These are phyloP conservation scores for Atractosteus spatula DNA, from an alignment of 2,113 vertebrate species.

Conservation along the genomic window DNA sequence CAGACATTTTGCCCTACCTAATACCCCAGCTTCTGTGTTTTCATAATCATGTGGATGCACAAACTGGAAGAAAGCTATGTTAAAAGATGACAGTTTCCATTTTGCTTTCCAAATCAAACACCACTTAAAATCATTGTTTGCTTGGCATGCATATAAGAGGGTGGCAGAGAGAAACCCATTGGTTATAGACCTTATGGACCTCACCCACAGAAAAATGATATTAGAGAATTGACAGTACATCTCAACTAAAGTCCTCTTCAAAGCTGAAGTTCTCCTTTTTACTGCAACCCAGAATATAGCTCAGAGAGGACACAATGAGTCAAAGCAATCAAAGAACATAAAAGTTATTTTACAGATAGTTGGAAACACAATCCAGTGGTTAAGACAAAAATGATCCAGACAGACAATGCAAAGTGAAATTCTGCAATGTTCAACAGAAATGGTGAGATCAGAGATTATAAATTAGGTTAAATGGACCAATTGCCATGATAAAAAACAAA, in stretches of 20 bases:
- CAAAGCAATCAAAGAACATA: not conserved
- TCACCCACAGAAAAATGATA: constrained; percentile 21
- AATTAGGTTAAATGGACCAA: constrained; percentile 1
- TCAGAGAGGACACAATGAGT: constrained; percentile 16
- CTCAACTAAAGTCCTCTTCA: not conserved
- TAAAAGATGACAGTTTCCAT: no score
- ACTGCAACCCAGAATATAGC: constrained; percentile 23
- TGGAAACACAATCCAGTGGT: constrained; percentile 1
- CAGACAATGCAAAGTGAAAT: constrained; percentile 20
- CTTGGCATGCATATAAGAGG: no score
- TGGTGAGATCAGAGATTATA: constrained; percentile 10
- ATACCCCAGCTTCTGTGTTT: no score
- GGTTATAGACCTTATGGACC: no score
- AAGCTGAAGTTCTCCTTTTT: constrained; percentile 3
- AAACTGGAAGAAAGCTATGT: no score
- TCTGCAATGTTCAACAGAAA: constrained; percentile 3
- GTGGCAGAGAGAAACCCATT: no score
- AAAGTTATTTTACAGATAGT: constrained; percentile 8
- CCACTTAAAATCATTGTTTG: no score
- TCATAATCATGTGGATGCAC: no score
- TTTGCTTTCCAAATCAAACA: no score
- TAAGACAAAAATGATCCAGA: not conserved
- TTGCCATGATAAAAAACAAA: constrained; percentile 10
- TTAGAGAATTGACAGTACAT: not conserved
- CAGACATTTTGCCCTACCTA: no score